Conservation (phyloP, 2,888 invertebrate genomes). For the Bugula neritina region DNA sequence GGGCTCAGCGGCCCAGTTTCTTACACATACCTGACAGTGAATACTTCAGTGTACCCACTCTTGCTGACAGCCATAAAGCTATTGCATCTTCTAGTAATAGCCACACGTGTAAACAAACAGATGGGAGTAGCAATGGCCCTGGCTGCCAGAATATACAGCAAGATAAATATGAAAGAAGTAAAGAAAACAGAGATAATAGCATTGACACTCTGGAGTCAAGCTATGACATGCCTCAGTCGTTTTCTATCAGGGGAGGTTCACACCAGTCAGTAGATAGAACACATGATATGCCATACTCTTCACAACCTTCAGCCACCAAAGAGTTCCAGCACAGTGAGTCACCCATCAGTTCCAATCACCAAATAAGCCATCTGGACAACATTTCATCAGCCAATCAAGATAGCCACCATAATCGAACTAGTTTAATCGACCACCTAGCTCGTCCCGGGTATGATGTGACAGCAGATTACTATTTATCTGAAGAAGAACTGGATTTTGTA, state of each 20-base stretch:
- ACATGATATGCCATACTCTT: neutral
- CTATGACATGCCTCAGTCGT: neutral
- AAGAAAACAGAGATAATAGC: too few relatives aligned
- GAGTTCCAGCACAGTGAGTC: neutral
- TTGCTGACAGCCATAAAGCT: too few relatives aligned
- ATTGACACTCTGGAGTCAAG: neutral
- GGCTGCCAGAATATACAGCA: too few relatives aligned
- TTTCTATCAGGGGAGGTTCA: neutral
- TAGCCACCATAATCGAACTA: neutral
- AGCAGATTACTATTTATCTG: slow-evolving; percentile 8
- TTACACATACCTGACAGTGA: neutral
- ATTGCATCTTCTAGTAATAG: too few relatives aligned
- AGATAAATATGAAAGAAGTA: too few relatives aligned
- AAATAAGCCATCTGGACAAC: neutral
- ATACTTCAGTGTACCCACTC: neutral
- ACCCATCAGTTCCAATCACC: neutral
- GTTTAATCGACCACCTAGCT: too few relatives aligned
- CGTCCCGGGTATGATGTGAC: neutral
- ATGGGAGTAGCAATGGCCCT: neutral
- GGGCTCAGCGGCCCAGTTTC: slow-evolving; percentile 14
- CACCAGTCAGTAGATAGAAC: neutral
- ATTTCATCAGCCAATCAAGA: neutral
- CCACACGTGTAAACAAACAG: too few relatives aligned
- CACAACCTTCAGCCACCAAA: neutral
- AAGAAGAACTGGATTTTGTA: too few relatives aligned